Percentiles rank a stretch among this genome's conserved stretches.
Conservation (phyloP, 2,113 vertebrate species). For the Chrysochloris asiatica region DNA sequence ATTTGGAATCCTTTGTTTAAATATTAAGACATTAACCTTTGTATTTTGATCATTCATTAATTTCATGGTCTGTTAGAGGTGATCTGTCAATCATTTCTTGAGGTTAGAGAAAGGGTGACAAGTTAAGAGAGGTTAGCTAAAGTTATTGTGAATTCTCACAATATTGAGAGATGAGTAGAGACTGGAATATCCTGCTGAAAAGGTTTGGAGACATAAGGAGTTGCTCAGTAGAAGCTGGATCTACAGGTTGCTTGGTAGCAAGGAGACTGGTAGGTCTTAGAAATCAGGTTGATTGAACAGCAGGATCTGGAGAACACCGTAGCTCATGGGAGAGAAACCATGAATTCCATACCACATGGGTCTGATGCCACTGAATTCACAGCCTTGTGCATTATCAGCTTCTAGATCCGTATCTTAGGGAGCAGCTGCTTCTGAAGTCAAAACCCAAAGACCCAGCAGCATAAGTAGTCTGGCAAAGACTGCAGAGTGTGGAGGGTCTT, state of each 20-base stretch:
- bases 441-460: not conserved
- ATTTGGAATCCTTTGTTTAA: not conserved
- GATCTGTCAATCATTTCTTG: not conserved
- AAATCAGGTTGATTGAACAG: not conserved
- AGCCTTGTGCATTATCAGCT: not conserved
- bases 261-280: not conserved
- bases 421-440: not conserved
- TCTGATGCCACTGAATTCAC: not conserved
- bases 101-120: not conserved
- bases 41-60: not conserved
- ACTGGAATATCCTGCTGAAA: not conserved
- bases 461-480: not conserved
- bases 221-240: not conserved
- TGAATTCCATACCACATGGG: not conserved
- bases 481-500: fast-evolving
- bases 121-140: not conserved
- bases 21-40: not conserved
- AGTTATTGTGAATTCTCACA: not conserved
- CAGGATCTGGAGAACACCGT: not conserved
- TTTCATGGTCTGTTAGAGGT: not conserved
- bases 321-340: not conserved
- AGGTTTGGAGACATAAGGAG: not conserved
- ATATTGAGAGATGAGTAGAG: not conserved
- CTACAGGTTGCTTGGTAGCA: not conserved
- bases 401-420: not conserved